These are phyloP conservation scores for Drosophila mayri DNA, from an alignment of 1,140 invertebrate genomes.

Conservation along the genomic window DNA sequence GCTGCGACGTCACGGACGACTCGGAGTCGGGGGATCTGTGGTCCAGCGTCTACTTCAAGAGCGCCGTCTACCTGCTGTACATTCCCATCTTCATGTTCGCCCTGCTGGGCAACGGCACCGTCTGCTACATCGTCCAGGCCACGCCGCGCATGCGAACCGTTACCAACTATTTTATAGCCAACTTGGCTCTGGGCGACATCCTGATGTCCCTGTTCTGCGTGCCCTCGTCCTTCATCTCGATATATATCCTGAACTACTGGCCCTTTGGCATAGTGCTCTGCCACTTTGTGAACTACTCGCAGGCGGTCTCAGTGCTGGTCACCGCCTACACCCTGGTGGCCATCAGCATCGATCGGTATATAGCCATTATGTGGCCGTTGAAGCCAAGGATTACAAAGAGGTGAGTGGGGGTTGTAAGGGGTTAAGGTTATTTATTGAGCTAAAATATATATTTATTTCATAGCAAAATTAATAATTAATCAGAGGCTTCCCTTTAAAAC, in stretches of 20 bases:
- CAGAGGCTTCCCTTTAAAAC: neutral
- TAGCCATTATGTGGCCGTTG: slow-evolving; percentile 95
- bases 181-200: slow-evolving; percentile 93
- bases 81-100: slow-evolving; percentile 90
- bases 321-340: slow-evolving; percentile 94
- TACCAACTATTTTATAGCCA: slow-evolving; percentile 95
- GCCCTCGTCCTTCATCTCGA: slow-evolving; percentile 93
- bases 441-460: neutral
- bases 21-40: slow-evolving; percentile 62
- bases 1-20: slow-evolving; percentile 45
- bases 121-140: slow-evolving; percentile 92
- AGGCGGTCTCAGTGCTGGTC: slow-evolving; percentile 93
- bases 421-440: neutral
- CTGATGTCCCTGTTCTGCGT: slow-evolving; percentile 94
- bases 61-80: slow-evolving; percentile 90
- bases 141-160: slow-evolving; percentile 93
- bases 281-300: slow-evolving; percentile 91
- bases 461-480: neutral
- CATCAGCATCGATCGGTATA: slow-evolving; percentile 94
- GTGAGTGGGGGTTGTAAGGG: slow-evolving; percentile 40
- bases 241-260: slow-evolving; percentile 91
- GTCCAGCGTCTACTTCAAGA: slow-evolving; percentile 87
- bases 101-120: slow-evolving; percentile 91
- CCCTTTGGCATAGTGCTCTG: slow-evolving; percentile 93
- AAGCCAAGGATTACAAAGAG: slow-evolving; percentile 91